Evolutionary conservation across 2,888 invertebrate genomes (phyloP).

Genomic region (Julus scandinavius): DNA sequence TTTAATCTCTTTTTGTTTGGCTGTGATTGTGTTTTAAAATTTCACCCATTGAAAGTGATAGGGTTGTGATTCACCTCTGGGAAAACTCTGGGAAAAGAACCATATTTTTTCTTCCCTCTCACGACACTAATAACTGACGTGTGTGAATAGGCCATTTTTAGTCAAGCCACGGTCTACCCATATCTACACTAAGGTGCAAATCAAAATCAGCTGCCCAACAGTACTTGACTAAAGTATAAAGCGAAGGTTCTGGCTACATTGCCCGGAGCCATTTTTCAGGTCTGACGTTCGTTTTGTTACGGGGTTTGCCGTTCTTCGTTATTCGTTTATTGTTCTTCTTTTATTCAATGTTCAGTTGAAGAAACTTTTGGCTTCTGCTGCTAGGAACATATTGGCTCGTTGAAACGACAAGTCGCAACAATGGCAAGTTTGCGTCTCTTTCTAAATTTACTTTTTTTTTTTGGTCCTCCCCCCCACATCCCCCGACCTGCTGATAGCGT

Average conservation of each 20-base stretch:
- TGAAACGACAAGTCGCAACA: conserved; percentile 28
- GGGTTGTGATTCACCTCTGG: too few species aligned
- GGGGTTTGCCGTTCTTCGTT: conserved; percentile 1
- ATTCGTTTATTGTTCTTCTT: conserved; percentile 28
- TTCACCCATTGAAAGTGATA: too few species aligned
- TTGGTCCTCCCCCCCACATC: background rate
- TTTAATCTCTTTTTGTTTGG: too few species aligned
- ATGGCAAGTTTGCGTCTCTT: conserved; percentile 36
- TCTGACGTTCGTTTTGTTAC: background rate
- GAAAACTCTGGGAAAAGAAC: too few species aligned
- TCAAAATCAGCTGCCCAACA: background rate
- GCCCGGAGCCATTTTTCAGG: background rate
- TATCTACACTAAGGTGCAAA: background rate
- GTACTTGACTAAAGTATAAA: background rate
- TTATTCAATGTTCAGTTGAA: conserved; percentile 45
- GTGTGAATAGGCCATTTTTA: background rate
- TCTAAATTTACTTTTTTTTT: background rate
- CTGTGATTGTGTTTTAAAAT: too few species aligned
- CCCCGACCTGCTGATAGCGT: background rate
- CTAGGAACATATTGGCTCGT: conserved; percentile 7
- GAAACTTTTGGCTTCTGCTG: conserved; percentile 29
- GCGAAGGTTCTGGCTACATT: background rate
- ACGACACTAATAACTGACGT: too few species aligned
- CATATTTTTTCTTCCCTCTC: too few species aligned
- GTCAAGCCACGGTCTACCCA: background rate